phyloP scores from a whole-genome alignment of 2,113 vertebrate species.

The Elephantulus edwardii region DNA sequence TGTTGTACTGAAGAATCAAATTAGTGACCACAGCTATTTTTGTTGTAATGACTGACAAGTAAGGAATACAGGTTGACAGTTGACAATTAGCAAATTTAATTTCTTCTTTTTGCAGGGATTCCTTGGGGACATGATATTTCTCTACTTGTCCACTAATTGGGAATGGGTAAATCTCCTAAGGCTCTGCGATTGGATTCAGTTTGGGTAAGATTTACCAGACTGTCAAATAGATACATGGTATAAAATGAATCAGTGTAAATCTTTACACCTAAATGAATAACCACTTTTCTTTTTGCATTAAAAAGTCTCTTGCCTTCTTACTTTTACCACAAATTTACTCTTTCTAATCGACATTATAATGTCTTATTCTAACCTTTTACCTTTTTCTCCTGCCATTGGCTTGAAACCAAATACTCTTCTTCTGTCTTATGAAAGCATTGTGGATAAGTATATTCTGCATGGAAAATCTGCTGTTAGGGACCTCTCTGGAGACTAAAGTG shows the following conservation, averaged over 20 bases:
- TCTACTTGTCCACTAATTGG: constrained; percentile 31
- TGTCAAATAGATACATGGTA: constrained; percentile 48
- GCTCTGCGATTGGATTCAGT: constrained; percentile 25
- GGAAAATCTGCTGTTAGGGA: too few species aligned
- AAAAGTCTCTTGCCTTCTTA: background rate
- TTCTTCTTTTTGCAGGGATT: constrained; percentile 16
- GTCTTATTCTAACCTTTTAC: constrained; percentile 14
- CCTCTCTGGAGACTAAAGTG: too few species aligned
- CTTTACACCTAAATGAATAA: constrained; percentile 46
- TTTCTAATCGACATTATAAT: constrained; percentile 35
- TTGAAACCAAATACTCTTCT: background rate
- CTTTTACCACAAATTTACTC: background rate
- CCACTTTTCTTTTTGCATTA: background rate
- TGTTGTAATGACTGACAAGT: background rate
- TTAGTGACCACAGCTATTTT: background rate
- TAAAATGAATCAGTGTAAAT: constrained; percentile 43
- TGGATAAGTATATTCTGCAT: too few species aligned
- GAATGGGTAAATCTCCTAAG: constrained; percentile 27
- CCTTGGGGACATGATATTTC: constrained; percentile 36
- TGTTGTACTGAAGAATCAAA: background rate
- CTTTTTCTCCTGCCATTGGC: background rate
- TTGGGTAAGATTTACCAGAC: constrained; percentile 30
- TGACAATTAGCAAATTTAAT: constrained; percentile 23
- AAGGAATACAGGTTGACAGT: background rate
- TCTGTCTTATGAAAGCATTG: background rate